Evolutionary conservation across 2,888 invertebrate species (phyloP).

Genomic region (Epinotia demarniana): DNA sequence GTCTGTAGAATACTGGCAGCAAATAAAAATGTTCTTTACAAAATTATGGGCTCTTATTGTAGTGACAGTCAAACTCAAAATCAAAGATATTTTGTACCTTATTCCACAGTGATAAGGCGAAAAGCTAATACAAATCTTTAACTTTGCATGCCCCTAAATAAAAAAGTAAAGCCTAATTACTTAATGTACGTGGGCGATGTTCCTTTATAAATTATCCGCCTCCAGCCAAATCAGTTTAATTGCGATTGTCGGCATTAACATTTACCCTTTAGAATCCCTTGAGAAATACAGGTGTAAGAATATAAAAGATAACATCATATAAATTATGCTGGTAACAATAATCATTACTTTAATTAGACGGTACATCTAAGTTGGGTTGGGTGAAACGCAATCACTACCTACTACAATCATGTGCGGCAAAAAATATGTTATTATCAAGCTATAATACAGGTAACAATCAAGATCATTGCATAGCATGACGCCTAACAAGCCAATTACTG

Average conservation of each 20-base stretch:
- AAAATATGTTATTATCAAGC: conserved; percentile 37
- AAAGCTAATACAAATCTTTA: background rate
- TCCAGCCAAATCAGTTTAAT: conserved; percentile 36
- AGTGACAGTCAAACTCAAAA: background rate
- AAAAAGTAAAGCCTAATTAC: conserved; percentile 36
- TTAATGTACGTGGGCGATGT: conserved; percentile 25
- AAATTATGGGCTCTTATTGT: background rate
- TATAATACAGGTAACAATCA: conserved; percentile 20
- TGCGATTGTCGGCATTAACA: conserved; percentile 16
- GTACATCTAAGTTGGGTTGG: conserved; percentile 29
- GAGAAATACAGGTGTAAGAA: conserved; percentile 10
- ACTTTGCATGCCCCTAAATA: background rate
- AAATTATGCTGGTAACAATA: conserved; percentile 13
- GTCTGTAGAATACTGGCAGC: background rate
- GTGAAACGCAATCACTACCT: background rate
- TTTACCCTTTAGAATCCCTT: conserved; percentile 9
- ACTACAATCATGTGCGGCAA: conserved; percentile 18
- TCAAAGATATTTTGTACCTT: background rate
- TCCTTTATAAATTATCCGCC: conserved; percentile 33
- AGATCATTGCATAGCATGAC: conserved; percentile 17
- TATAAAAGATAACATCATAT: conserved; percentile 15
- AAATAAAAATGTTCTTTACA: background rate
- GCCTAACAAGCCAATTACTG: conserved; percentile 34
- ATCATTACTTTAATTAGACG: conserved; percentile 36
- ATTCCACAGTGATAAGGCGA: background rate